phyloP scores from a whole-genome alignment of 1,140 invertebrate species.

The Phthorimaea operculella region DNA sequence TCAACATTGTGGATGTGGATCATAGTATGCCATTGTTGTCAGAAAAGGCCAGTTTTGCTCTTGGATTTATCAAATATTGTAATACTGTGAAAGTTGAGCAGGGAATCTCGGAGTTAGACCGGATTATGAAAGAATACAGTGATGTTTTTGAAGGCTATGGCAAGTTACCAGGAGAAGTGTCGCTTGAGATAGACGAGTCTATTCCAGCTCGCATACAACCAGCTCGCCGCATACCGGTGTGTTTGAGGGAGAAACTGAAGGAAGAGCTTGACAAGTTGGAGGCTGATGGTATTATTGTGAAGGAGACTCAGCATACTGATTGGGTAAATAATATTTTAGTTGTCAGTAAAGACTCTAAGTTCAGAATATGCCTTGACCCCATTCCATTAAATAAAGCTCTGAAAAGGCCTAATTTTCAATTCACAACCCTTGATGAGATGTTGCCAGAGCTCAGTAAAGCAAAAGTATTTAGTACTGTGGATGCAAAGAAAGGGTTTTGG shows the following conservation, averaged over 20 bases:
- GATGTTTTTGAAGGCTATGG: neutral
- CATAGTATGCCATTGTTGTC: too few species aligned
- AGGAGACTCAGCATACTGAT: neutral
- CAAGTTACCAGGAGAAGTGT: neutral
- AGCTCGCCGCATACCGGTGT: too few species aligned
- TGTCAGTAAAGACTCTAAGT: neutral
- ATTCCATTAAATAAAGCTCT: neutral
- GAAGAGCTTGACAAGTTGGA: too few species aligned
- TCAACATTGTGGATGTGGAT: neutral
- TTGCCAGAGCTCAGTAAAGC: neutral
- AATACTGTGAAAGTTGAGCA: neutral
- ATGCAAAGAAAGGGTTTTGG: neutral
- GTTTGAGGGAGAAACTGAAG: too few species aligned
- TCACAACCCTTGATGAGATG: neutral
- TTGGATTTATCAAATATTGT: too few species aligned
- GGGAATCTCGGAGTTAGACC: neutral
- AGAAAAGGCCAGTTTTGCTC: too few species aligned
- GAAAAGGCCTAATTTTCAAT: neutral
- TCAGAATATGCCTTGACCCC: neutral
- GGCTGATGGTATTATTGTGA: too few species aligned
- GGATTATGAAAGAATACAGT: neutral
- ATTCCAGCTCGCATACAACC: too few species aligned
- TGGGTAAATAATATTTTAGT: neutral
- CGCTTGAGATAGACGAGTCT: neutral
- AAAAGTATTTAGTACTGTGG: neutral